These are phyloP conservation scores for Archips xylosteana DNA, from an alignment of 2,888 invertebrate genomes.

Conservation along the genomic window DNA sequence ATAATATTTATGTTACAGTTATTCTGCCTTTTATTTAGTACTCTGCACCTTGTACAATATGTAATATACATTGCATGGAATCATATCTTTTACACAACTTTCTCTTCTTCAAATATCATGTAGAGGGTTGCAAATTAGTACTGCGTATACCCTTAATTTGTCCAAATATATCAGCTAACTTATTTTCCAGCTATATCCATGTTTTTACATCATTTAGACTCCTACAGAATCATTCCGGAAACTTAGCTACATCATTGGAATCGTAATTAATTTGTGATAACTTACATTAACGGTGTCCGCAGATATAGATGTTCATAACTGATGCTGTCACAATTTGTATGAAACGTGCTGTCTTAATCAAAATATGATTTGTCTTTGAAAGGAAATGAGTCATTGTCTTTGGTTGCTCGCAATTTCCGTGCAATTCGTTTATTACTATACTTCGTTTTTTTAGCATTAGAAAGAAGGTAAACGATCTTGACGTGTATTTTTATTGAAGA, in stretches of 20 bases:
- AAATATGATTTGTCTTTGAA: no score
- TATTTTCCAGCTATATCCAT: slow-evolving; percentile 9
- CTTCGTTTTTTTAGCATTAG: no score
- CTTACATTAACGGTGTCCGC: slow-evolving; percentile 11
- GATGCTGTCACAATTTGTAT: no score
- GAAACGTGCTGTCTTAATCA: no score
- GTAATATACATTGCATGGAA: slow-evolving; percentile 48
- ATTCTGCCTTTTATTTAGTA: slow-evolving; percentile 55
- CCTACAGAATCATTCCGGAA: slow-evolving; percentile 28
- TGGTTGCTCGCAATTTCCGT: no score
- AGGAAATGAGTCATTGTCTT: no score
- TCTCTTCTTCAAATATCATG: neutral
- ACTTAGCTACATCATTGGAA: slow-evolving; percentile 18
- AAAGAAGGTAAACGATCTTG: no score
- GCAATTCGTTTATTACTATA: no score
- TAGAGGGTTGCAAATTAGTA: neutral
- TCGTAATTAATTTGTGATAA: slow-evolving; percentile 26
- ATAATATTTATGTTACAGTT: slow-evolving; percentile 57
- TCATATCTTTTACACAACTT: slow-evolving; percentile 39
- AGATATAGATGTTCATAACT: no score
- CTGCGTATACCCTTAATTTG: neutral
- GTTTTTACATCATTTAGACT: neutral
- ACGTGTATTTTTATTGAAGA: no score
- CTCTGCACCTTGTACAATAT: slow-evolving; percentile 46
- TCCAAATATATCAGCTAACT: neutral